Conservation (phyloP, 2,888 invertebrate genomes). For the Melitaea athalia region DNA sequence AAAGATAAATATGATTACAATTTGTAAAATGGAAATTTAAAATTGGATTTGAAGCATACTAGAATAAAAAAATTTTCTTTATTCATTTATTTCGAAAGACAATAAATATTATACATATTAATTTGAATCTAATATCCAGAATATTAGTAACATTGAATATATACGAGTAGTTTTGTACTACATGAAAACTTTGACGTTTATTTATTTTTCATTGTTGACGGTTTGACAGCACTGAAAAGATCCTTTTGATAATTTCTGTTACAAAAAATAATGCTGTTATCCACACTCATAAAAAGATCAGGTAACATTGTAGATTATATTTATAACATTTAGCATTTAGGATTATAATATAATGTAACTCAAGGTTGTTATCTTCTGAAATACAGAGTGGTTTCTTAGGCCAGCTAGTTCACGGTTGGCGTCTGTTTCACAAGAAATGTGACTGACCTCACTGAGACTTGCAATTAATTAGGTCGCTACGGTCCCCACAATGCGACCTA, state of each 20-base stretch:
- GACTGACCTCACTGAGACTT: constrained; percentile 30
- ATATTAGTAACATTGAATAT: not conserved
- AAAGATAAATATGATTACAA: too few relatives aligned
- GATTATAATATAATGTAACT: not conserved
- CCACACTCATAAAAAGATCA: constrained; percentile 7
- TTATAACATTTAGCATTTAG: not conserved
- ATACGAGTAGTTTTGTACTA: not conserved
- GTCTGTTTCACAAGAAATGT: constrained; percentile 28
- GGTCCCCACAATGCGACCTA: constrained; percentile 24
- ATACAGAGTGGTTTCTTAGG: not conserved
- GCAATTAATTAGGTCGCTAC: constrained; percentile 34
- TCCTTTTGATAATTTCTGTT: constrained; percentile 3
- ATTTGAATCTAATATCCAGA: not conserved
- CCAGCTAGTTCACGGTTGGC: constrained; percentile 6
- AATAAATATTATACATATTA: too few relatives aligned
- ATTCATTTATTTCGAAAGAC: too few relatives aligned
- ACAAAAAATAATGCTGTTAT: constrained; percentile 10
- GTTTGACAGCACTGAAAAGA: not conserved
- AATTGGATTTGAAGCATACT: too few relatives aligned
- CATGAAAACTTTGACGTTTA: not conserved
- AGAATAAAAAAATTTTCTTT: too few relatives aligned
- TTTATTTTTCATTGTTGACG: constrained; percentile 3
- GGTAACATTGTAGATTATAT: constrained; percentile 4
- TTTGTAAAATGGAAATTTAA: too few relatives aligned
- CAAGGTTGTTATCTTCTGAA: not conserved